Percentiles rank a stretch among this genome's conserved stretches.
Conservation (phyloP, 2,888 invertebrate genomes). For the Lasius platythorax region DNA sequence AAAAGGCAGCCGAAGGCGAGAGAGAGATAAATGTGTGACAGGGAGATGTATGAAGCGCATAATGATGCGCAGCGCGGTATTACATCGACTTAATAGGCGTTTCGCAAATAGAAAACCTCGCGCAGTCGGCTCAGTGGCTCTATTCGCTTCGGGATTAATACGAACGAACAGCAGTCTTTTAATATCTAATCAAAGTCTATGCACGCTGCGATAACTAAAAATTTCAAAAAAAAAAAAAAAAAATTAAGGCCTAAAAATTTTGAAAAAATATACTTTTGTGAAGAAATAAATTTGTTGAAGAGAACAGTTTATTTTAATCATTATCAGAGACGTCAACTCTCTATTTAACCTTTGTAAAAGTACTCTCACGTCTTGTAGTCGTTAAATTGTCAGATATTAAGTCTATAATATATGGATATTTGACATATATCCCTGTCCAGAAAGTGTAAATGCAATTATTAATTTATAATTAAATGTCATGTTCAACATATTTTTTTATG, state of each 20-base stretch:
- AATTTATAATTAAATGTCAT: slow-evolving; percentile 43
- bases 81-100: slow-evolving; percentile 76
- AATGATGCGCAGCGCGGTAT: slow-evolving; percentile 79
- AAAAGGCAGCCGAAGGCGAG: slow-evolving; percentile 63
- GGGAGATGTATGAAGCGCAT: slow-evolving; percentile 80
- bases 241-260: background rate
- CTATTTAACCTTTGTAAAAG: slow-evolving; percentile 26
- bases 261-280: background rate
- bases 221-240: background rate
- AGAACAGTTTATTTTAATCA: background rate
- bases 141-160: slow-evolving; percentile 24
- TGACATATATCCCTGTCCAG: background rate
- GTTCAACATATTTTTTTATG: slow-evolving; percentile 1
- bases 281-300: background rate
- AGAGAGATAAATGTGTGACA: slow-evolving; percentile 61
- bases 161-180: background rate
- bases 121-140: slow-evolving; percentile 26
- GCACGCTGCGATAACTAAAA: background rate
- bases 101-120: slow-evolving; percentile 56
- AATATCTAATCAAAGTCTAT: background rate
- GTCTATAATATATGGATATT: slow-evolving; percentile 31
- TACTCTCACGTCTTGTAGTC: background rate
- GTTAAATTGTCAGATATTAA: slow-evolving; percentile 38
- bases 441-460: slow-evolving; percentile 1
- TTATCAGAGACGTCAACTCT: background rate